Base-by-base conservation (phyloP, 2,797 vertebrate genomes). In the Oophaga sylvatica region DNA sequence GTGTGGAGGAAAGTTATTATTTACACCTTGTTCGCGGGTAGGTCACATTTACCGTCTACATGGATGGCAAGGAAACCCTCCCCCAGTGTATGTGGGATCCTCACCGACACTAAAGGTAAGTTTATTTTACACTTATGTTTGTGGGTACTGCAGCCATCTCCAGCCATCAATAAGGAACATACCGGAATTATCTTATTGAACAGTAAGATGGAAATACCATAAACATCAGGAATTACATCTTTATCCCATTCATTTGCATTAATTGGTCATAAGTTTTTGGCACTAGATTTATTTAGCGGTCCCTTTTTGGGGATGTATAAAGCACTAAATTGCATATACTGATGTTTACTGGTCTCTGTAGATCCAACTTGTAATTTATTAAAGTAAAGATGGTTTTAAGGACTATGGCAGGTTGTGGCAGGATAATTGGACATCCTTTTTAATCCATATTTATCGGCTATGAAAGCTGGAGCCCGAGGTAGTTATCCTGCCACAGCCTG, bases 1-100 rank as follows among this genome's bases (percentile, higher is more conserved):
- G 89, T 99, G 98, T 86, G 98, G 98, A 1, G 98, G 98, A n/a
- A 95, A 99, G 90, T 92, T 99, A 88, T 93, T 99, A 10, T 99
- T 99, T 89, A 95, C 97, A 31, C 98, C 98, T 0, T 99, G 98
- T 87, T 99, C 98, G 84, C 97, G 98, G 45, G 94, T 99, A 0
- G 98, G 98, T 41, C 98, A 99, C 90, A 99, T 99, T 91, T 99
- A 99, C 93, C 97, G 98, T 85, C 96, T 99, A 41, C 95, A 97
- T 20, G 98, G 98, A 22, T 99, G 98, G 98, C 96, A 98, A 88
- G 98, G 98, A 87, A 99, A 99, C 90, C 98, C 98, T 22, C 97
- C 97, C 0, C 98, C 98, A 12, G 95, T 97, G 71, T 97, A 98
- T 0, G 96, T 99, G 19, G 98, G 98, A 41, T 98, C 98, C 31